Evolutionary conservation across 2,113 vertebrate genomes (phyloP).

Genomic region (Phaetusa simplex): DNA sequence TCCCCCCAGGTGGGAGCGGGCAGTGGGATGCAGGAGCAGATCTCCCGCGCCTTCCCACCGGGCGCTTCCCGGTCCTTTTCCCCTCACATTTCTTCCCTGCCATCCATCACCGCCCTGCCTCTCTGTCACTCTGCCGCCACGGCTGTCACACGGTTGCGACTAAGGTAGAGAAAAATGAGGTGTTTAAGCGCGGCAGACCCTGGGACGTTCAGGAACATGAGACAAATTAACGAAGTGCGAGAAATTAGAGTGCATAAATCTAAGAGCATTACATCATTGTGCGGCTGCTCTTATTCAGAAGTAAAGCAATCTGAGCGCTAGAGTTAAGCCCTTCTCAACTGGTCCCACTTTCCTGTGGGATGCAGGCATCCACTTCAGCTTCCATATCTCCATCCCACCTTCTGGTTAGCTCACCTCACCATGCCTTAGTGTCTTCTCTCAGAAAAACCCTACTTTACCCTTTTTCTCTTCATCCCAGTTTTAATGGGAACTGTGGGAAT

Average conservation of each 20-base stretch:
- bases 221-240: conserved; percentile 12
- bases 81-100: not conserved
- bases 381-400: not conserved
- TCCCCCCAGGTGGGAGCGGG: not conserved
- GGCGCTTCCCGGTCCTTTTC: not conserved
- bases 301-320: not conserved
- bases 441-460: not conserved
- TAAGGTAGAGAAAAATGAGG: not conserved
- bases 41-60: not conserved
- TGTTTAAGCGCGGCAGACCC: not conserved
- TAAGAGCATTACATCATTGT: not conserved
- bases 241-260: conserved; percentile 42
- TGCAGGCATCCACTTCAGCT: not conserved
- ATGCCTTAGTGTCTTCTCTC: not conserved
- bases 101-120: not conserved
- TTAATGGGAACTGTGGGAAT: not conserved
- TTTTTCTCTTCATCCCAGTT: not conserved
- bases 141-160: not conserved
- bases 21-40: not conserved
- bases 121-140: not conserved
- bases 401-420: not conserved
- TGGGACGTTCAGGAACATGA: not conserved
- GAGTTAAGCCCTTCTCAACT: not conserved
- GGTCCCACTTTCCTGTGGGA: accelerated
- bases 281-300: not conserved